phyloP scores from a whole-genome alignment of 2,888 invertebrate species.

The Drosophila meridiana region DNA sequence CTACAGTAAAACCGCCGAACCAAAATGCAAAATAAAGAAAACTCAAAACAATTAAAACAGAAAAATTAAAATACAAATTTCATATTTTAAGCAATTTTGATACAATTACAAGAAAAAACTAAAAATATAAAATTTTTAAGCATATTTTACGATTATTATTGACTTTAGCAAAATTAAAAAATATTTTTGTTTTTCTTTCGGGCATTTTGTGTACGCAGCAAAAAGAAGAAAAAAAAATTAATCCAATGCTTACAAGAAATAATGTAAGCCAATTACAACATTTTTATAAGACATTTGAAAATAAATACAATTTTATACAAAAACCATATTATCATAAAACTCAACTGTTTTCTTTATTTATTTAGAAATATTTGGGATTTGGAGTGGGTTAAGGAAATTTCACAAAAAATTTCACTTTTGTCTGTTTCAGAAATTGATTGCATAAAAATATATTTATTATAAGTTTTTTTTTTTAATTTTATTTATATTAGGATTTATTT shows the following conservation, averaged over 20 bases:
- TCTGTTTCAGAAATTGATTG: not conserved
- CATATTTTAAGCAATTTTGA: slow-evolving; percentile 65
- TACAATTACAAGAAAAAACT: slow-evolving; percentile 48
- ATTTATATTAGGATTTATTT: not conserved
- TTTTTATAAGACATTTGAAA: slow-evolving; percentile 68
- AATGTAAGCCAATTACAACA: slow-evolving; percentile 58
- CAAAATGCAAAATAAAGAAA: slow-evolving; percentile 22
- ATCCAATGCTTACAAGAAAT: slow-evolving; percentile 58
- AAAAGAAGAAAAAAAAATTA: slow-evolving; percentile 36
- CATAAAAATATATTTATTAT: not conserved
- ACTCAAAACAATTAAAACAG: slow-evolving; percentile 18
- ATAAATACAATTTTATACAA: slow-evolving; percentile 77
- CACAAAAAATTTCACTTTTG: not conserved
- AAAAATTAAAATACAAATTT: slow-evolving; percentile 28
- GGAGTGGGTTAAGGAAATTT: not conserved
- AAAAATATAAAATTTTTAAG: slow-evolving; percentile 17
- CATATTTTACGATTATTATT: slow-evolving; percentile 68
- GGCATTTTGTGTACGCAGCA: slow-evolving; percentile 45
- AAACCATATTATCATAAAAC: not conserved
- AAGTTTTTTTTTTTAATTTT: not conserved
- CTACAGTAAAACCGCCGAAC: slow-evolving; percentile 60
- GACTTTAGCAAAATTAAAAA: slow-evolving; percentile 71
- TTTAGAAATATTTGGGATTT: not conserved
- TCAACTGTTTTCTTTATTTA: not conserved
- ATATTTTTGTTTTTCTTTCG: slow-evolving; percentile 41